Base-by-base conservation (phyloP, 1,140 invertebrate species). In the Ceratoteleas bidentatus region DNA sequence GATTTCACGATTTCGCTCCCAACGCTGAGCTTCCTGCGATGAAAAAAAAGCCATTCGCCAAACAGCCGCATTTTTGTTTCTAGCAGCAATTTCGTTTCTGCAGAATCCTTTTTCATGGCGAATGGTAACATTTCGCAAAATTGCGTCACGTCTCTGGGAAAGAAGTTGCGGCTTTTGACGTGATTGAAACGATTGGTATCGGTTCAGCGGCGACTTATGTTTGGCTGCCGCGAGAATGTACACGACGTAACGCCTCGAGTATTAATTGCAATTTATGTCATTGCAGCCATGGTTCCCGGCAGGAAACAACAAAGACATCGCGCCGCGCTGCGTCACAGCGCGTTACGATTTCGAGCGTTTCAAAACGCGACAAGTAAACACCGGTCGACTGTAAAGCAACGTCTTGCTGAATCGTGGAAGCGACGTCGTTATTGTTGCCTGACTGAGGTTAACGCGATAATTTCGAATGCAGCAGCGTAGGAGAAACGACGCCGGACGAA, bases 191-290 rank as follows among this genome's bases (percentile, higher is more conserved):
- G 34, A 62, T 62, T 38, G 60, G 65, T 65, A 58, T 72, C 50
- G 43, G 52, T 36, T 57, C 14, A 38, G 38, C n/a, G 8, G 15
- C 11, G 53, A 62, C 65, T 79, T 43, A 52, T 43, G 24, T 47
- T 57, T 47, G 66, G 11, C 54, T 60, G 10, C 52, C 33, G 49
- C 34, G 36, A 52, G 54, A 66, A 60, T 58, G 58, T 75, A 81
- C 75, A 56, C 66, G 57, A 56, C 14, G 72, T 69, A 75, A 54
- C 69, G 74, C 70, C 49, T 54, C 72, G 65, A 80, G 79, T 87
- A 85, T 87, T 90, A 89, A 89, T 90, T 90, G 88, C 88, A 87
- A 90, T 89, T 90, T 89, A 88, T 89, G 88, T 88, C 88, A 88
- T 88, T 88, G 87, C 87, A 85, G 86, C 85, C 70, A 84, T 87